These are phyloP conservation scores for Caenorhabditis sp. DNA, from an alignment of 2,888 invertebrate species.

Conservation along the genomic window DNA sequence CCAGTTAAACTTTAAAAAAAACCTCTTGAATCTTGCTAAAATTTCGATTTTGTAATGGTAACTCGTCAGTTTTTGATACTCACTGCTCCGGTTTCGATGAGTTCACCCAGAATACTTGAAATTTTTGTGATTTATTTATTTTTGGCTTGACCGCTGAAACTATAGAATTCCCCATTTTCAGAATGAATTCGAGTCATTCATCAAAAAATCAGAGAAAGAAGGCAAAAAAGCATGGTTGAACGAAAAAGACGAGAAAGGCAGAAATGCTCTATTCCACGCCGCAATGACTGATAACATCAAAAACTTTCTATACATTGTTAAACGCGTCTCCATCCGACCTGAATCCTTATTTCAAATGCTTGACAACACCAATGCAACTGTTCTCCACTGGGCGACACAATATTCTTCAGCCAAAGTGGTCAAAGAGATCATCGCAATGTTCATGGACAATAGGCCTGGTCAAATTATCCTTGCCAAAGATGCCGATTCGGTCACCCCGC, in stretches of 20 bases:
- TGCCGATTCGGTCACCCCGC: slow-evolving; percentile 57
- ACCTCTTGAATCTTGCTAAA: too few relatives aligned
- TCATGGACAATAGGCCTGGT: slow-evolving; percentile 1
- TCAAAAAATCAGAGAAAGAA: slow-evolving; percentile 19
- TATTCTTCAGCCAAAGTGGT: slow-evolving; percentile 32
- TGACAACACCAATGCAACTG: slow-evolving; percentile 47
- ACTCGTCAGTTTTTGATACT: too few relatives aligned
- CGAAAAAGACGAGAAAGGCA: slow-evolving; percentile 33
- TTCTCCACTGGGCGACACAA: slow-evolving; percentile 62
- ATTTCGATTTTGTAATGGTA: too few relatives aligned
- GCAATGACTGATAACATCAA: slow-evolving; percentile 52
- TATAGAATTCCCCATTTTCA: slow-evolving; percentile 12
- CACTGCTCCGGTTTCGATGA: too few relatives aligned
- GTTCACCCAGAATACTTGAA: too few relatives aligned
- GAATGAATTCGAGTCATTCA: slow-evolving; percentile 29
- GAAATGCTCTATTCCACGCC: slow-evolving; percentile 47
- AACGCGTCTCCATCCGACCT: slow-evolving; percentile 8
- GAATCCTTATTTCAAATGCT: background rate
- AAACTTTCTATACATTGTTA: slow-evolving; percentile 39
- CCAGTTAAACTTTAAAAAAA: too few relatives aligned
- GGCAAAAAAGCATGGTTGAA: slow-evolving; percentile 21
- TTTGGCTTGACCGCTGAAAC: too few relatives aligned
- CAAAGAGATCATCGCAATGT: background rate
- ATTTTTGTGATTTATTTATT: too few relatives aligned
- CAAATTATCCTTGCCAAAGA: slow-evolving; percentile 48